Evolutionary conservation across 1,140 invertebrate genomes (phyloP), one percentile per base, ranked within the genome.

Genomic region (Euura lappo): DNA sequence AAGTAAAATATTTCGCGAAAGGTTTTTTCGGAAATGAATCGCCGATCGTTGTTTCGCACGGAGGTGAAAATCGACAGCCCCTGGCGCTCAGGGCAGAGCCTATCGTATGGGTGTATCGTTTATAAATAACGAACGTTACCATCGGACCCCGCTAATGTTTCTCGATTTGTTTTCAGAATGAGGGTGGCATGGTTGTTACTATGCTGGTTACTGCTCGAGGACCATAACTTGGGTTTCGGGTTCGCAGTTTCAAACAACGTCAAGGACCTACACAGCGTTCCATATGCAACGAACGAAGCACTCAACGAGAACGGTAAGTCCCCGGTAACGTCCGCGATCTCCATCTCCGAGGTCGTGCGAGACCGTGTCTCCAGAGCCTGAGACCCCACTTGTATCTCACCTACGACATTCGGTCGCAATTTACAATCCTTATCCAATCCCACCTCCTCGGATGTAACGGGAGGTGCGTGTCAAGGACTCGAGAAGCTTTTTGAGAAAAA

Each of bases 101-200:
- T 28, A n/a, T 28, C 28, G 0, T 28, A 28, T 28, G 28, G 28
- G 28, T 28, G 28, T 28, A 28, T 28, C 28, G 1, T 28, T 28
- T 1, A 28, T 28, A 28, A 28, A 28, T 28, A 28, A 28, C 28
- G 28, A 28, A 28, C 28, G 28, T 28, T 28, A 28, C 28, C 28
- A 60, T n/a, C 13, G 8, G 51, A n/a, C 28, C 13, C 28, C 1
- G 28, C 13, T 60, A 60, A 60, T 60, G 51, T 8, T 8, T 60
- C 51, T 6, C 51, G 51, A 60, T 60, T 69, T 43, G 67, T 77
- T 84, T 83, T 65, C 77, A 86, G 85, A 81, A 86, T 86, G 85
- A 84, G 83, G 83, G 84, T 86, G 84, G 84, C 82, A 86, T 80
- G 82, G 81, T 78, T 86, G 84, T 85, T 86, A 83, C 79, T 86